Evolutionary conservation across 2,113 vertebrate genomes (phyloP).

Genomic region (Otis tarda): DNA sequence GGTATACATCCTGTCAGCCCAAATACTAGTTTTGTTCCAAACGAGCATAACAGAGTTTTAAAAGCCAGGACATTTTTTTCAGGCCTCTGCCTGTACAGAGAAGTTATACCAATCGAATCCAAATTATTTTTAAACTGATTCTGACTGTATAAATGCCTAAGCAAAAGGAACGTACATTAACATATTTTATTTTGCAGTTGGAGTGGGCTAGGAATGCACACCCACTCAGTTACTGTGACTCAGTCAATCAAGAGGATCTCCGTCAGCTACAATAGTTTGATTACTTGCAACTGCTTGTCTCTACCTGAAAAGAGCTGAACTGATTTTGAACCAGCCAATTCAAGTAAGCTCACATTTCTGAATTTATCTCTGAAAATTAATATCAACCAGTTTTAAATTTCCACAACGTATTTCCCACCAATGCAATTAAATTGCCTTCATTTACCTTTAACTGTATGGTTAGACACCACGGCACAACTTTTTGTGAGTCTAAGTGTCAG

Average conservation of each 20-base stretch:
- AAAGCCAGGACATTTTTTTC: not conserved
- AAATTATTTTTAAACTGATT: conserved; percentile 48
- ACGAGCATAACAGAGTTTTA: not conserved
- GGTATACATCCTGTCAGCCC: not conserved
- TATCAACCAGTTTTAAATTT: not conserved
- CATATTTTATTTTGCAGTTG: conserved; percentile 57
- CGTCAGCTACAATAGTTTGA: conserved; percentile 29
- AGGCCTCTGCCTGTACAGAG: not conserved
- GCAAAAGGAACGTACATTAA: conserved; percentile 53
- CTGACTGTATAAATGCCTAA: conserved; percentile 42
- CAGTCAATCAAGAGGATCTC: conserved; percentile 48
- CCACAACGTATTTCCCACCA: not conserved
- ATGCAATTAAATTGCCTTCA: not conserved
- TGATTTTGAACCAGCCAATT: not conserved
- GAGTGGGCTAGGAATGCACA: conserved; percentile 54
- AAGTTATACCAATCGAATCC: not conserved
- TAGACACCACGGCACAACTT: not conserved
- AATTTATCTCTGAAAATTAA: not conserved
- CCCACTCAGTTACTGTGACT: conserved; percentile 16
- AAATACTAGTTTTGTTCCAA: not conserved
- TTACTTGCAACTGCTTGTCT: conserved; percentile 15
- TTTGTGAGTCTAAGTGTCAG: not conserved
- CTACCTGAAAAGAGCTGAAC: conserved; percentile 21
- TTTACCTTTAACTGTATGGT: not conserved
- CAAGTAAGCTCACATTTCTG: not conserved